A percentile compares a stretch with the other conserved stretches of the same genome.
phyloP scores from a whole-genome alignment of 2,797 vertebrate species.

The Eulemur mongoz region DNA sequence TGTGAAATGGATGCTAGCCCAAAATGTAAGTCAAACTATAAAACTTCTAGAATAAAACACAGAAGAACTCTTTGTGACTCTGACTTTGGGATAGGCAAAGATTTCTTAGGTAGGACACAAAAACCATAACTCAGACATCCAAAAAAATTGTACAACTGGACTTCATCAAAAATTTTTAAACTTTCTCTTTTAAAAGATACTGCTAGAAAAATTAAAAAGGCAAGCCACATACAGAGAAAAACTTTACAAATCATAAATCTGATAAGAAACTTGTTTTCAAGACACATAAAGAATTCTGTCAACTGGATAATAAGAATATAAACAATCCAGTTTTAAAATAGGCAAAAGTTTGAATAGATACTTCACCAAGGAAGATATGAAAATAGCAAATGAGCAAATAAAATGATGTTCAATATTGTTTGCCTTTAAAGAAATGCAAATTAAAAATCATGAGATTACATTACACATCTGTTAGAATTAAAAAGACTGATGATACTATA shows the following conservation, averaged over 20 bases:
- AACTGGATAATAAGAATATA: slow-evolving; percentile 44
- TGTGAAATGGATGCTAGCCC: not conserved
- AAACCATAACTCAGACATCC: slow-evolving; percentile 21
- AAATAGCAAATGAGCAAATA: not conserved
- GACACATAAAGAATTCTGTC: slow-evolving; percentile 29
- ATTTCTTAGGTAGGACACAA: slow-evolving; percentile 13
- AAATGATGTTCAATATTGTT: slow-evolving; percentile 19
- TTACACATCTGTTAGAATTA: not conserved
- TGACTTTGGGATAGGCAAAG: slow-evolving; percentile 21
- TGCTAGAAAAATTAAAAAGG: slow-evolving; percentile 40
- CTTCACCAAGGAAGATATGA: not conserved
- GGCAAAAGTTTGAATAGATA: not conserved
- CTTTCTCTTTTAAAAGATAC: slow-evolving; percentile 47
- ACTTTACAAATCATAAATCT: slow-evolving; percentile 26
- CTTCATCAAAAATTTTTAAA: slow-evolving; percentile 42
- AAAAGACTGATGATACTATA: not conserved
- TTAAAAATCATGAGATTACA: not conserved
- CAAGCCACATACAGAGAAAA: slow-evolving; percentile 14
- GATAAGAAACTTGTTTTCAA: slow-evolving; percentile 24
- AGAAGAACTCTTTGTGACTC: not conserved
- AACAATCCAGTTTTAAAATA: not conserved
- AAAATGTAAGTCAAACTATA: slow-evolving; percentile 8
- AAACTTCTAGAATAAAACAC: slow-evolving; percentile 38
- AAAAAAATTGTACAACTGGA: not conserved
- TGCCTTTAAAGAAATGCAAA: slow-evolving; percentile 20